These are phyloP conservation scores for Laterallus jamaicensis DNA, from an alignment of 2,113 vertebrate species.

Conservation along the genomic window DNA sequence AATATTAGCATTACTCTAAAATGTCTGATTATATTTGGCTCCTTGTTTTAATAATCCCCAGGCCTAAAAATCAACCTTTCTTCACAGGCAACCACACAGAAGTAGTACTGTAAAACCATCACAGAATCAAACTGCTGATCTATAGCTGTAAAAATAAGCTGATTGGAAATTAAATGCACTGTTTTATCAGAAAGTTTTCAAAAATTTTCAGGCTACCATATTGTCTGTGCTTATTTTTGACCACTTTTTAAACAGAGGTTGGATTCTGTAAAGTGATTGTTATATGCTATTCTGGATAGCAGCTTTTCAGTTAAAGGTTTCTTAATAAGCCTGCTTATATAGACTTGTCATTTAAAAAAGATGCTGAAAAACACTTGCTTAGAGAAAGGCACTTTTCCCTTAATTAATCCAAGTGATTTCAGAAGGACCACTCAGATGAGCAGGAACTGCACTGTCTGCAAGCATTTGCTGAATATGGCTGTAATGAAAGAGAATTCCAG, in stretches of 20 bases:
- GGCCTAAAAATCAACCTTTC: neutral
- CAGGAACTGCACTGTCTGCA: neutral
- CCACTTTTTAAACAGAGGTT: neutral
- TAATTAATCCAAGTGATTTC: neutral
- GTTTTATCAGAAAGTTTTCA: neutral
- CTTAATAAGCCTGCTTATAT: neutral
- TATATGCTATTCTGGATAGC: neutral
- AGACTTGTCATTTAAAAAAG: neutral
- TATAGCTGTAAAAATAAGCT: neutral
- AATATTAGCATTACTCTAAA: neutral
- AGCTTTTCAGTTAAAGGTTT: neutral
- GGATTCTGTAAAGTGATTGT: neutral
- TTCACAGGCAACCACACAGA: neutral
- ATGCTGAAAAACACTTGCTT: neutral
- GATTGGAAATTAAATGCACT: neutral
- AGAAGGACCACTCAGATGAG: neutral
- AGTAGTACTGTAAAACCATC: neutral
- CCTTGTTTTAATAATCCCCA: neutral
- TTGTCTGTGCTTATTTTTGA: neutral
- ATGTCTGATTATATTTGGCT: neutral
- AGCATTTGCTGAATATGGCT: neutral
- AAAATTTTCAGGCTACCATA: neutral
- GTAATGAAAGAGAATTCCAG: neutral
- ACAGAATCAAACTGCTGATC: neutral
- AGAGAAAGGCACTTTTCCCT: neutral